Evolutionary conservation across 2,113 vertebrate genomes (phyloP).

Genomic region (Neolamprologus falcicula): DNA sequence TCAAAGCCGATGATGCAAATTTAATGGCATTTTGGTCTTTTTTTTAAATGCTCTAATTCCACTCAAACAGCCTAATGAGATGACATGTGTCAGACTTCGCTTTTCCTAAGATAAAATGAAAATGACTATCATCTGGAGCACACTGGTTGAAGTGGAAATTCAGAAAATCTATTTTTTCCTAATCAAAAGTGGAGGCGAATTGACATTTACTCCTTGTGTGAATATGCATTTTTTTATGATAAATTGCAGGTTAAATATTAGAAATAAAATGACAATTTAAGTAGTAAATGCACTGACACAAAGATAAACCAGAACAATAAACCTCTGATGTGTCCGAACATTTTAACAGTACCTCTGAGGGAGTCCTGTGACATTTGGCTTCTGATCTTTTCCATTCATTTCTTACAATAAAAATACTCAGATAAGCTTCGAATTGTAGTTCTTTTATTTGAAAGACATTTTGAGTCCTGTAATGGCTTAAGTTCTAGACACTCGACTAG

Average conservation of each 20-base stretch:
- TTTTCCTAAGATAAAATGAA: background rate
- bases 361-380: background rate
- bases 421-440: background rate
- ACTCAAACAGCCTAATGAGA: background rate
- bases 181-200: background rate
- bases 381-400: background rate
- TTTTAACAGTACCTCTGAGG: background rate
- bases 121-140: background rate
- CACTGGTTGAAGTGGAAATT: background rate
- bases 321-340: background rate
- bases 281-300: background rate
- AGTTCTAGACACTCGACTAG: background rate
- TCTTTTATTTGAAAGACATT: background rate
- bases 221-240: background rate
- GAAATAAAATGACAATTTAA: background rate
- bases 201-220: background rate
- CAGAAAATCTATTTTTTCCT: background rate
- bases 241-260: background rate
- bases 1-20: constrained; percentile 27
- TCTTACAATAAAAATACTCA: background rate
- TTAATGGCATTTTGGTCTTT: background rate
- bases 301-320: background rate
- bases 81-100: background rate
- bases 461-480: background rate
- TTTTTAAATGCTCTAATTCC: background rate